Evolutionary conservation across 2,888 invertebrate species (phyloP).

Genomic region (Drosophila falleni): DNA sequence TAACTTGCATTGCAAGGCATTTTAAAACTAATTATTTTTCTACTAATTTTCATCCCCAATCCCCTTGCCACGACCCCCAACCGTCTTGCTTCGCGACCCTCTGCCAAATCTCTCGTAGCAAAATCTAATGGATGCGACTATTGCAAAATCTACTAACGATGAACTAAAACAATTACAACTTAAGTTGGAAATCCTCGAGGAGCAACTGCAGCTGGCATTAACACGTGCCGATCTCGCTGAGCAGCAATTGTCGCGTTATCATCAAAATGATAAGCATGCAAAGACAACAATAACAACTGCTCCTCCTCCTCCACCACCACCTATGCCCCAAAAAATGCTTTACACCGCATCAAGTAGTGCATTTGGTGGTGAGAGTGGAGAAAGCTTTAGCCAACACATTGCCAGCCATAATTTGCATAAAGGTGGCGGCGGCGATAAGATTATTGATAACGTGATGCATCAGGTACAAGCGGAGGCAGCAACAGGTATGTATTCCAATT

Average conservation of each 20-base stretch:
- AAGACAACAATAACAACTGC: conserved; percentile 53
- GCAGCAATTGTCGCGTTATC: conserved; percentile 83
- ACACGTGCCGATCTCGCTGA: conserved; percentile 87
- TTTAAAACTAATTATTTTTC: conserved; percentile 61
- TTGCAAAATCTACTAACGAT: conserved; percentile 86
- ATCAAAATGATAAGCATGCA: conserved; percentile 54
- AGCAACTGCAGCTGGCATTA: conserved; percentile 86
- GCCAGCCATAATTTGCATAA: conserved; percentile 76
- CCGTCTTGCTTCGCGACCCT: conserved; percentile 1
- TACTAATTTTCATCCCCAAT: conserved; percentile 77
- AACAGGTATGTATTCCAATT: conserved; percentile 84
- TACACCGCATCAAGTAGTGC: conserved; percentile 44
- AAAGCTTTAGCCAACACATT: conserved; percentile 73
- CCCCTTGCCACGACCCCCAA: conserved; percentile 34
- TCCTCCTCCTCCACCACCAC: conserved; percentile 77
- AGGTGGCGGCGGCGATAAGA: conserved; percentile 71
- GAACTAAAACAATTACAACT: conserved; percentile 87
- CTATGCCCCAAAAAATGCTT: conserved; percentile 80
- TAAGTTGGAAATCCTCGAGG: conserved; percentile 87
- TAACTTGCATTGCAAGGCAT: conserved; percentile 53
- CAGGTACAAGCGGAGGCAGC: conserved; percentile 84
- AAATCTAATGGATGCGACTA: conserved; percentile 87
- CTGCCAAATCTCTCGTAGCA: conserved; percentile 82
- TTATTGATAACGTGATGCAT: conserved; percentile 83
- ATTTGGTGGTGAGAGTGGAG: conserved; percentile 17